Percentiles rank a stretch among this genome's conserved stretches.
Evolutionary conservation across 2,797 vertebrate species (phyloP).

Genomic region (Carduelis carduelis): DNA sequence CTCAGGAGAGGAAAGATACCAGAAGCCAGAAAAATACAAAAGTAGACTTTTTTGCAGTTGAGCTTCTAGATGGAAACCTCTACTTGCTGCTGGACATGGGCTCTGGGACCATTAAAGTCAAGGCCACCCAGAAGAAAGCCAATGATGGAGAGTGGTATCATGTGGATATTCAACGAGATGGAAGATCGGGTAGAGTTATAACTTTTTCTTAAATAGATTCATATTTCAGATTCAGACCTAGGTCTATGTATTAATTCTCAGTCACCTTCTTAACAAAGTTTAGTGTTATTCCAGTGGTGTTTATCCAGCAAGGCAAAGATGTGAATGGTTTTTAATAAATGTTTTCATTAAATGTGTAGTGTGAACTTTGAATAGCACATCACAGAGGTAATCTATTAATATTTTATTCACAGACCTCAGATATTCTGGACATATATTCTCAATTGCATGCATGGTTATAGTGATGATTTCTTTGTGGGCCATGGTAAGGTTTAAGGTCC

Average conservation of each 20-base stretch:
- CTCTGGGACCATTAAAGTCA: slow-evolving; percentile 98
- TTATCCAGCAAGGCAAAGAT: slow-evolving; percentile 7
- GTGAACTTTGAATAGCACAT: background rate
- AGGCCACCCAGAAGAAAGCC: slow-evolving; percentile 96
- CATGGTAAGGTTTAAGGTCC: background rate
- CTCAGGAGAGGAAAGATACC: slow-evolving; percentile 91
- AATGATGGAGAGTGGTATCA: slow-evolving; percentile 99
- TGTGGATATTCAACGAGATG: slow-evolving; percentile 97
- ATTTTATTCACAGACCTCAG: background rate
- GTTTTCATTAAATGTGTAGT: background rate
- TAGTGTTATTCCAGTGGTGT: background rate
- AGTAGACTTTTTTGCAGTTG: slow-evolving; percentile 98
- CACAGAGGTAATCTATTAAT: background rate
- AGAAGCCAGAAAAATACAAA: slow-evolving; percentile 97
- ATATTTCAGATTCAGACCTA: background rate
- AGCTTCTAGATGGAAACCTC: slow-evolving; percentile 93
- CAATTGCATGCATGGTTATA: background rate
- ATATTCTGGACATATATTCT: background rate
- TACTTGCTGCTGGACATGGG: slow-evolving; percentile 97
- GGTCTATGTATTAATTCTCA: background rate
- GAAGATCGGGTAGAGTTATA: slow-evolving; percentile 87
- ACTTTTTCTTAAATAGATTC: background rate
- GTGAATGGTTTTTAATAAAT: background rate
- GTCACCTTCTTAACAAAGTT: background rate
- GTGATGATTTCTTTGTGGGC: background rate